Evolutionary conservation across 2,113 vertebrate species (phyloP).

Genomic region (Trochalopteron elliotii): DNA sequence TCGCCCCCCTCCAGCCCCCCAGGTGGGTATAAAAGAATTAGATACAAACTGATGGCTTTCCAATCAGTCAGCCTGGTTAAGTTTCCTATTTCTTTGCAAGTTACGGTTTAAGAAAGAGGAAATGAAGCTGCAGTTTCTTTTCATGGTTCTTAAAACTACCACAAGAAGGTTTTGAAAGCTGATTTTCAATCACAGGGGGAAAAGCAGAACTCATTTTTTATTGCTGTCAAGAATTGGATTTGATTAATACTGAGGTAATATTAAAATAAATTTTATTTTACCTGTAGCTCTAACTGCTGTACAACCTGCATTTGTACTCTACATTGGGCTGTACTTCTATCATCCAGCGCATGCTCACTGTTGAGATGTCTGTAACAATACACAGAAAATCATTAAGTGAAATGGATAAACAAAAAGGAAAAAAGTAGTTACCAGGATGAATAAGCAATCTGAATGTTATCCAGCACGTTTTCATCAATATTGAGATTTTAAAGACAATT

Average conservation of each 20-base stretch:
- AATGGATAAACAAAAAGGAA: constrained; percentile 76
- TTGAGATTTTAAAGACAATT: not conserved
- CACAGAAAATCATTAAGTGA: constrained; percentile 81
- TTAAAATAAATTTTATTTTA: constrained; percentile 81
- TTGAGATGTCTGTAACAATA: constrained; percentile 96
- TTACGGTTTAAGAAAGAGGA: constrained; percentile 40
- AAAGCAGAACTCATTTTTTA: constrained; percentile 71
- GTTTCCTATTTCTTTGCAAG: constrained; percentile 60
- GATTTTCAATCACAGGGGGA: constrained; percentile 46
- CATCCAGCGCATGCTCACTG: constrained; percentile 98
- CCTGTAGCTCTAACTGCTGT: constrained; percentile 99
- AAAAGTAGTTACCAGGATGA: constrained; percentile 73
- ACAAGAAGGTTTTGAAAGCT: constrained; percentile 53
- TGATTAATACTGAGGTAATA: constrained; percentile 72
- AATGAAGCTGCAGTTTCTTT: constrained; percentile 43
- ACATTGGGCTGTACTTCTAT: constrained; percentile 99
- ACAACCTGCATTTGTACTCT: constrained; percentile 99
- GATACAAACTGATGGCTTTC: not conserved
- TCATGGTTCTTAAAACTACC: constrained; percentile 48
- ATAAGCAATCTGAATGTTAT: constrained; percentile 42
- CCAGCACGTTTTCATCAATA: constrained; percentile 48
- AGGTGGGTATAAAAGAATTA: not conserved
- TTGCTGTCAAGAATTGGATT: constrained; percentile 47
- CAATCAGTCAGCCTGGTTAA: constrained; percentile 35
- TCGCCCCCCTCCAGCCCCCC: not conserved